Evolutionary conservation across 2,797 vertebrate species (phyloP).

Genomic region (Neopelma chrysocephalum): DNA sequence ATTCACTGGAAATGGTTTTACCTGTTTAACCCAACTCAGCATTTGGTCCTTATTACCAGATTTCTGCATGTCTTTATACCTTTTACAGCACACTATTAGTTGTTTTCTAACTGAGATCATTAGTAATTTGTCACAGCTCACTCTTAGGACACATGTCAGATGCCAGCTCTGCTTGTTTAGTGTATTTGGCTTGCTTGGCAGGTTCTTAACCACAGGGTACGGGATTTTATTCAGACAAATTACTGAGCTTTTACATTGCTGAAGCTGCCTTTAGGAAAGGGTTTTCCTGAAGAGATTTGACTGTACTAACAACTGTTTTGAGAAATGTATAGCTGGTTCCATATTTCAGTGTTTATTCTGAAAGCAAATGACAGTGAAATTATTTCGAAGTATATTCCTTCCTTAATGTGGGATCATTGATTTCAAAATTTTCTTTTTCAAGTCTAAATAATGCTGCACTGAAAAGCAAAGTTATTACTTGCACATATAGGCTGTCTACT

Average conservation of each 20-base stretch:
- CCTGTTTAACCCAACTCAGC: neutral
- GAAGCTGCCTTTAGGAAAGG: neutral
- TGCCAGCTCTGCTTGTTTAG: neutral
- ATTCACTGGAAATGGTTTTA: neutral
- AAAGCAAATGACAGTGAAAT: neutral
- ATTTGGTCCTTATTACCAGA: neutral
- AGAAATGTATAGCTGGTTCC: neutral
- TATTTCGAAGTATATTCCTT: neutral
- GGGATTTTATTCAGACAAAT: constrained; percentile 22
- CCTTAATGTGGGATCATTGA: neutral
- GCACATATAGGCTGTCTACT: neutral
- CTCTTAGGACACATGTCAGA: neutral
- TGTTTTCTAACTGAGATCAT: constrained; percentile 6
- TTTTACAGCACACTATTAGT: neutral
- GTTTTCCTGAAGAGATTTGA: neutral
- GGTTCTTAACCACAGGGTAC: neutral
- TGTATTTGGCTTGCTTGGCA: constrained; percentile 12
- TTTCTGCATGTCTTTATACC: neutral
- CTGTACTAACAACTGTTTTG: neutral
- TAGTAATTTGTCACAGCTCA: constrained; percentile 15
- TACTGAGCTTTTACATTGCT: neutral
- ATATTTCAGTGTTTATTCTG: neutral
- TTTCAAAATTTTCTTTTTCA: neutral
- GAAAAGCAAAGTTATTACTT: neutral
- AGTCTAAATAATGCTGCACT: neutral